A percentile compares a stretch with the other conserved stretches of the same genome.
phyloP scores from a whole-genome alignment of 1,140 invertebrate species.

The Aphaenogaster floridana region DNA sequence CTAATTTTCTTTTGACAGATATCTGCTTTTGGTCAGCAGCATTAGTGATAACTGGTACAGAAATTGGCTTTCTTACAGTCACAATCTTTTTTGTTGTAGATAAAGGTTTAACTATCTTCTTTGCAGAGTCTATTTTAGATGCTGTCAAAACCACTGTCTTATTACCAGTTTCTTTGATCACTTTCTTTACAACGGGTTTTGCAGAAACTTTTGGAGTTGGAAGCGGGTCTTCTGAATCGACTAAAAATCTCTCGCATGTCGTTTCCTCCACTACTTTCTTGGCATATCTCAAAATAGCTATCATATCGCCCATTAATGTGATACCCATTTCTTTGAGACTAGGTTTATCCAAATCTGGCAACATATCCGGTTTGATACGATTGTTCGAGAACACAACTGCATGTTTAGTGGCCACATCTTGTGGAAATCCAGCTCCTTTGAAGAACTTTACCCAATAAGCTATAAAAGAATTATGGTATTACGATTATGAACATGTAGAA shows the following conservation, averaged over 20 bases:
- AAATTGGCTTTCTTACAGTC: constrained; percentile 76
- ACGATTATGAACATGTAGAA: neutral
- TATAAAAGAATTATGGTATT: constrained; percentile 73
- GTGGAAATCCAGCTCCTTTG: constrained; percentile 90
- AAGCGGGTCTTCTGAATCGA: constrained; percentile 80
- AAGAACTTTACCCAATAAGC: constrained; percentile 91
- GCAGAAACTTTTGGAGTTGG: constrained; percentile 51
- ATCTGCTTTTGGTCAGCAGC: constrained; percentile 63
- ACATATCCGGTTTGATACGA: constrained; percentile 91
- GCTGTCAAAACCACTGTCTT: constrained; percentile 46
- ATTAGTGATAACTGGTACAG: constrained; percentile 67
- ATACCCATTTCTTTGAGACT: constrained; percentile 93
- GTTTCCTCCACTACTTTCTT: constrained; percentile 90
- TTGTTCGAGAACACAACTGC: constrained; percentile 92
- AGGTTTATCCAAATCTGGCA: constrained; percentile 91
- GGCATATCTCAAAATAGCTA: constrained; percentile 92
- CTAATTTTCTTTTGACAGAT: constrained; percentile 75
- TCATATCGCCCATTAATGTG: constrained; percentile 91
- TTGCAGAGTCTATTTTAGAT: constrained; percentile 64
- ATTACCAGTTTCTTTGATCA: constrained; percentile 66
- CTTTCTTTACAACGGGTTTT: constrained; percentile 76
- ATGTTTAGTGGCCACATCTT: constrained; percentile 90
- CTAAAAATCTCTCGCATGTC: constrained; percentile 85
- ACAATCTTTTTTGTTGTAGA: constrained; percentile 63
- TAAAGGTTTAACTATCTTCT: constrained; percentile 73